Percentiles rank a stretch among this genome's conserved stretches.
Conservation (phyloP, 2,888 invertebrate genomes). For the Hipparchia sbordonii region DNA sequence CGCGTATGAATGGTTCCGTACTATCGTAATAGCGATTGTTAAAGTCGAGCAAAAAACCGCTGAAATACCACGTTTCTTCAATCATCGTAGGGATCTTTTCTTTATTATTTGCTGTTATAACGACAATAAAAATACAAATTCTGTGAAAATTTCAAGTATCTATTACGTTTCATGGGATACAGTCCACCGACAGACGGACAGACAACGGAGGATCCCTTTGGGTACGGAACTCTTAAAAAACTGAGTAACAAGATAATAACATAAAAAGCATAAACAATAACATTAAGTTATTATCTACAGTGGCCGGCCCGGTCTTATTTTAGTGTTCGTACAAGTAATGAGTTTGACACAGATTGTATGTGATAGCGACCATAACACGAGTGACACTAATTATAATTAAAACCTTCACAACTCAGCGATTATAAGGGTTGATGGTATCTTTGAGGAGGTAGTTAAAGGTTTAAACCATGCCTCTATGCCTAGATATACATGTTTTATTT, state of each 20-base stretch:
- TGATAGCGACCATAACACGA: neutral
- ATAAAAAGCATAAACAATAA: neutral
- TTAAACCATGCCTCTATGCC: neutral
- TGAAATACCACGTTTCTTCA: too few relatives aligned
- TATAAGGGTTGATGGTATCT: conserved; percentile 6
- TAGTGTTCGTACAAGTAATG: conserved; percentile 19
- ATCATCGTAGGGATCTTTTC: too few relatives aligned
- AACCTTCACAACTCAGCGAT: conserved; percentile 5
- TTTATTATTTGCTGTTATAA: too few relatives aligned
- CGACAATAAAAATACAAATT: too few relatives aligned
- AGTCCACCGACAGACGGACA: too few relatives aligned
- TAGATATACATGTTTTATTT: too few relatives aligned
- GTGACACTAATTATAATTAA: conserved; percentile 13
- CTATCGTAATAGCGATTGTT: too few relatives aligned
- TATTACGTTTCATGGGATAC: too few relatives aligned
- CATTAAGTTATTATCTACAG: conserved; percentile 21
- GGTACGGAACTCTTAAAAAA: neutral
- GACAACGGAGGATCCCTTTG: too few relatives aligned
- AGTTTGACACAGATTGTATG: conserved; percentile 17
- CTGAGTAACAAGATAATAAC: neutral
- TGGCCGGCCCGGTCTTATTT: neutral
- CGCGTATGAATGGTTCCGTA: too few relatives aligned
- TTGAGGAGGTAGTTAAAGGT: neutral
- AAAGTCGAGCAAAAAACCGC: too few relatives aligned
- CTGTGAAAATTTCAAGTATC: too few relatives aligned